These are phyloP conservation scores for Crocodylus rhombifer DNA, from an alignment of 2,797 vertebrate genomes.

Conservation along the genomic window DNA sequence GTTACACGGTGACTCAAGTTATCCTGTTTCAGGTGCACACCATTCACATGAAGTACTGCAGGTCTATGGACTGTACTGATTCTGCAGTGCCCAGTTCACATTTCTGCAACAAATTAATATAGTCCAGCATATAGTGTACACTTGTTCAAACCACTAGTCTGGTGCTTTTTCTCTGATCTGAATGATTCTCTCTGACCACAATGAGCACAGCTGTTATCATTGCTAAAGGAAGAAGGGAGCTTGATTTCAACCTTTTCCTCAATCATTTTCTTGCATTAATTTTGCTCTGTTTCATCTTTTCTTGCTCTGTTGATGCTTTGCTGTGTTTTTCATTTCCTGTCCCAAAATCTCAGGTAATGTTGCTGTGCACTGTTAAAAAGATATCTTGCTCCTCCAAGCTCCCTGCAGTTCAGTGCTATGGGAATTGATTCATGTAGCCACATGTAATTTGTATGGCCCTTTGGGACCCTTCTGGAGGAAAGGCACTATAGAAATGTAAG, in stretches of 20 bases:
- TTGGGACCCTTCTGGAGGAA: constrained; percentile 57
- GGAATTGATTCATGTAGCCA: constrained; percentile 52
- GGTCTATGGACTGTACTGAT: not conserved
- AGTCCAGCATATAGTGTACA: not conserved
- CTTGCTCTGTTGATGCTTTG: not conserved
- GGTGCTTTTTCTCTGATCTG: not conserved
- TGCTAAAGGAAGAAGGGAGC: not conserved
- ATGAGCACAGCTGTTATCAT: not conserved
- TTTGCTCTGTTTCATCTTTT: constrained; percentile 3
- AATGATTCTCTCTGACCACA: not conserved
- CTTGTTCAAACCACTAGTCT: not conserved
- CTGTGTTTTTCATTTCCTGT: constrained; percentile 23
- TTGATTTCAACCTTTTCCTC: not conserved
- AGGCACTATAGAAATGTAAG: constrained; percentile 49
- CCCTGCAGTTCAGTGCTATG: constrained; percentile 39
- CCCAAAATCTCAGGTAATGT: not conserved
- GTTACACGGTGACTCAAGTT: not conserved
- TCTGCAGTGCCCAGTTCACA: not conserved
- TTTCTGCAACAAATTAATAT: not conserved
- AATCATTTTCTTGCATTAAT: constrained; percentile 3
- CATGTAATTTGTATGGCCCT: constrained; percentile 57
- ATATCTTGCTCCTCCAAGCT: not conserved
- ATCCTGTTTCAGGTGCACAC: not conserved
- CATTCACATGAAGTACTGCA: not conserved
- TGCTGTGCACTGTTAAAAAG: not conserved